A percentile compares a stretch with the other conserved stretches of the same genome.
These are phyloP conservation scores for Carassius carassius DNA, from an alignment of 2,113 vertebrate species.

Conservation along the genomic window DNA sequence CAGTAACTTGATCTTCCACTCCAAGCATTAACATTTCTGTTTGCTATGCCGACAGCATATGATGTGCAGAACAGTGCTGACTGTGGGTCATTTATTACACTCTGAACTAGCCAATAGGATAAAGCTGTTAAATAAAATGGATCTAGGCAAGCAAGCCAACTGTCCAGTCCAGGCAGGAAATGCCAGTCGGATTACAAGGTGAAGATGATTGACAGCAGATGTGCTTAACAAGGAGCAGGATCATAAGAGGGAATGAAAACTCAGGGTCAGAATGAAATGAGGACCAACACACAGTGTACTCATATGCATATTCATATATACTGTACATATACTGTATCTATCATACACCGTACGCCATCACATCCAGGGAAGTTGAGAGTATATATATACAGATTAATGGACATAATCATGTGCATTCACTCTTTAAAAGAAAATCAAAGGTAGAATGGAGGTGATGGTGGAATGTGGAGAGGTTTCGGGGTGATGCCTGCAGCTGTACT, in stretches of 20 bases:
- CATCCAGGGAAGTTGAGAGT: background rate
- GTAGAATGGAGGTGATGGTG: constrained; percentile 38
- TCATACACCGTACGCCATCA: background rate
- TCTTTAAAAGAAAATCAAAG: constrained; percentile 46
- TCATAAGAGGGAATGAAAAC: constrained; percentile 45
- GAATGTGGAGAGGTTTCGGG: constrained; percentile 62
- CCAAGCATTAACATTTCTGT: background rate
- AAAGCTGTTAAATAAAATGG: constrained; percentile 49
- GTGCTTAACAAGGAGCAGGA: constrained; percentile 70
- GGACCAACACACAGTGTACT: constrained; percentile 14
- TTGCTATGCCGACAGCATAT: background rate
- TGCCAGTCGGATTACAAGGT: constrained; percentile 71
- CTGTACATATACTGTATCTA: background rate
- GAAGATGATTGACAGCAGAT: constrained; percentile 76
- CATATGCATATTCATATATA: constrained; percentile 4
- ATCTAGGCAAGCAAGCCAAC: constrained; percentile 40
- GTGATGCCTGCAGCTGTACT: constrained; percentile 75
- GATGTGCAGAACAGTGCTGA: too few relatives aligned
- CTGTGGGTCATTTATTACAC: background rate
- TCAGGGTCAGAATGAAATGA: constrained; percentile 53
- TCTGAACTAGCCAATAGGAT: background rate
- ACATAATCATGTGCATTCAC: background rate
- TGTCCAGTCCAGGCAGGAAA: constrained; percentile 71
- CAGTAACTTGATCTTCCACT: background rate
- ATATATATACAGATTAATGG: background rate